phyloP scores from a whole-genome alignment of 1,140 invertebrate genomes.

The Lerema accius region DNA sequence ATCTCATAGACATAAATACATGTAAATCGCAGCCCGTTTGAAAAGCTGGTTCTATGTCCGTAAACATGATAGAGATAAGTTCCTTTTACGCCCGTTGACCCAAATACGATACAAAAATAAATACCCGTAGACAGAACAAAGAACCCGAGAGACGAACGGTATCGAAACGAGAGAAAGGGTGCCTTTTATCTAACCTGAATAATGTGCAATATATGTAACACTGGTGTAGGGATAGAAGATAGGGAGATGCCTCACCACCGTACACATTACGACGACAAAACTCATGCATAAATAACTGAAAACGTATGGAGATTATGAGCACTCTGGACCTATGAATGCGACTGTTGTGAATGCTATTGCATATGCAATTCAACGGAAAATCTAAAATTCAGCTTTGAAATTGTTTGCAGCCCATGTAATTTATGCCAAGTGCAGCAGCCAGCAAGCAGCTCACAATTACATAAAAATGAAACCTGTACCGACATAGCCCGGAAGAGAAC shows the following conservation, averaged over 20 bases:
- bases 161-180: conserved; percentile 34
- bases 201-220: conserved; percentile 19
- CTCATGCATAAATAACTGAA: conserved; percentile 5
- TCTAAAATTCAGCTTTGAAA: not conserved
- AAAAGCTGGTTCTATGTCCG: not conserved
- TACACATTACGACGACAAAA: not conserved
- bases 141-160: conserved; percentile 38
- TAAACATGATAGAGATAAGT: conserved; percentile 13
- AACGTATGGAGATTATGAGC: not conserved
- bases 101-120: conserved; percentile 42
- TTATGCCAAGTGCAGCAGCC: not conserved
- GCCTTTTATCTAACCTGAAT: conserved; percentile 31
- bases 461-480: not conserved
- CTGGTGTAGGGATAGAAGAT: conserved; percentile 3
- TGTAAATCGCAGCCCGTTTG: not conserved
- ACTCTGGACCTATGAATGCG: too few relatives aligned
- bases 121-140: conserved; percentile 48
- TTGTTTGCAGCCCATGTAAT: not conserved
- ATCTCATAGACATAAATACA: too few relatives aligned
- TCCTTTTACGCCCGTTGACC: conserved; percentile 32
- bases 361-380: not conserved
- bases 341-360: too few relatives aligned
- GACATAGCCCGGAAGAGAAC: not conserved
- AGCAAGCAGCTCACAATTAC: too few relatives aligned
- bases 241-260: conserved; percentile 3